Base-by-base conservation (phyloP, 2,888 invertebrate species). In the Choreutis nemorana region DNA sequence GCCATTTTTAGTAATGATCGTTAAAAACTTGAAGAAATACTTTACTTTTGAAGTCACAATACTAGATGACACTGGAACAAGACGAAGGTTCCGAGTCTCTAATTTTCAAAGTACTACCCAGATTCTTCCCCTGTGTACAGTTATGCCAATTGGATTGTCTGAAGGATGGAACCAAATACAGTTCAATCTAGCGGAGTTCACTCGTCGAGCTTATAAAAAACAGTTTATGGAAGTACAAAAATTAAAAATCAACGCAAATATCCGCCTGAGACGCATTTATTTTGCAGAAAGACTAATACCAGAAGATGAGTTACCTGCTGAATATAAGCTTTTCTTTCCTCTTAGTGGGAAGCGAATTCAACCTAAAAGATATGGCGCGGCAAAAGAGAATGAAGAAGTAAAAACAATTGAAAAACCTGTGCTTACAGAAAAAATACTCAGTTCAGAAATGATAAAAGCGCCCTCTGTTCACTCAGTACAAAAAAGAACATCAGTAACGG, bases 11-110 rank as follows among this genome's bases (percentile, higher is more conserved):
- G 91, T 98, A 3, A 89, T 98, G 88, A 89, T 98, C 35, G 90
- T 98, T 13, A 99, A 99, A 65, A 99, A 99, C 70, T 81, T 98
- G 67, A 94, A 95, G 55, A 97, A 97, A 63, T 97, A 97, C 72
- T 99, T 98, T 67, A 91, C 95, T n/a, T 99, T 99, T 61, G 98
- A 99, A 85, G 84, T 86, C 57, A 78, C 68, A 53, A 60, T 61
- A 36, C 66, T 92, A 45, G 98, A 98, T 64, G 96, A 97, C 57
- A 94, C 94, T 55, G 89, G 90, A 49, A 90, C 94, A 34, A 83
- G 91, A 43, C 83, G 97, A 31, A 81, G 97, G 54, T 98, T 98
- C 77, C 84, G 97, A 31, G 94, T 96, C 2, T 95, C 96, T 22
- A 98, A 97, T 72, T 98, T 94, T 65, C 97, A 97, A 71, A 95